phyloP scores from a whole-genome alignment of 2,797 vertebrate genomes.

The Ceyx erithaca region DNA sequence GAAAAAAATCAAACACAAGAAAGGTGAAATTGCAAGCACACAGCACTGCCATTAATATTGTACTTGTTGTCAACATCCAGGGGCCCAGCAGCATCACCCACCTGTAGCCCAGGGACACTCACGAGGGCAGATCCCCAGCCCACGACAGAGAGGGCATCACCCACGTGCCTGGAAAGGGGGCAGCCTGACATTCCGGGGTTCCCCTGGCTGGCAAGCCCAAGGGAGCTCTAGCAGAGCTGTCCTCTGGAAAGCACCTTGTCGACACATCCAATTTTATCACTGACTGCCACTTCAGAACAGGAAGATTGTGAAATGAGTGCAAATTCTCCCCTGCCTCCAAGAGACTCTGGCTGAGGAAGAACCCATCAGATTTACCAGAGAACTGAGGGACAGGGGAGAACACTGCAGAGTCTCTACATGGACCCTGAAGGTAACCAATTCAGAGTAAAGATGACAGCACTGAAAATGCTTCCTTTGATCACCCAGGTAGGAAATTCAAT shows the following conservation, averaged over 20 bases:
- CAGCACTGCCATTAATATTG: not conserved
- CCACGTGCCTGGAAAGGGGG: too few relatives aligned
- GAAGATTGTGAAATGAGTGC: not conserved
- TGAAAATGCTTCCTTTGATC: not conserved
- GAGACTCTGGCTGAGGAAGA: not conserved
- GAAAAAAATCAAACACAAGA: not conserved
- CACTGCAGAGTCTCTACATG: not conserved
- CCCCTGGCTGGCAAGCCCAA: too few relatives aligned
- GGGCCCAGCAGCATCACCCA: not conserved
- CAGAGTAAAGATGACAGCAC: not conserved
- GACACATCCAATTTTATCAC: not conserved
- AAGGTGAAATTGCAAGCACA: not conserved
- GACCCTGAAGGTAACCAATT: not conserved
- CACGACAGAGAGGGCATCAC: too few relatives aligned
- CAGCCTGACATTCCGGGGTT: too few relatives aligned
- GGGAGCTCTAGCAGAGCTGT: too few relatives aligned
- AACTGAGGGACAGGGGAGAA: not conserved
- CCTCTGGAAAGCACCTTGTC: not conserved
- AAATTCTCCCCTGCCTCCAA: not conserved
- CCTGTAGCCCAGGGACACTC: too few relatives aligned
- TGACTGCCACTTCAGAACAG: not conserved
- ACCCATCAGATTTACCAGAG: not conserved
- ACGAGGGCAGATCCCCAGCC: too few relatives aligned
- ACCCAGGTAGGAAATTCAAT: constrained; percentile 15
- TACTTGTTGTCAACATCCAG: not conserved